Conservation (phyloP, 2,113 vertebrate genomes). For the Stegostoma tigrinum region DNA sequence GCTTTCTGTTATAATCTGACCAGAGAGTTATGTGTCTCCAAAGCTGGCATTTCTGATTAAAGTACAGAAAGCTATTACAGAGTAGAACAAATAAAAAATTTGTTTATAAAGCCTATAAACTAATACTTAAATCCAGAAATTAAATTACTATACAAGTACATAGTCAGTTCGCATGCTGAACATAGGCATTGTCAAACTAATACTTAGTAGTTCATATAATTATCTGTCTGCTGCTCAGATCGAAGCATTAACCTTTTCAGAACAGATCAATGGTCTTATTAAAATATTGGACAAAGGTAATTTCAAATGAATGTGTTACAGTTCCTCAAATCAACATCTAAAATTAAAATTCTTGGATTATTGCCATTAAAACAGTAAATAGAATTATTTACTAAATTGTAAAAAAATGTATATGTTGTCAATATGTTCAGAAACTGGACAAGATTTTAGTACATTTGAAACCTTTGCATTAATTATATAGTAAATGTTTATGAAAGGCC, state of each 20-base stretch:
- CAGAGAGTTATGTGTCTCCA: background rate
- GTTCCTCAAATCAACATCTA: background rate
- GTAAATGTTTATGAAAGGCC: slow-evolving; percentile 42
- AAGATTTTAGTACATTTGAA: background rate
- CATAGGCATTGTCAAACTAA: background rate
- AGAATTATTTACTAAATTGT: too few species aligned
- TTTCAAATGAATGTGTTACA: background rate
- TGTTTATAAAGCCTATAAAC: background rate
- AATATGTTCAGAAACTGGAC: background rate
- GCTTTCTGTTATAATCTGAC: background rate
- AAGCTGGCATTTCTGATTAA: background rate
- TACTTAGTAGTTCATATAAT: background rate
- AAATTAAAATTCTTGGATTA: background rate
- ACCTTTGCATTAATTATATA: slow-evolving; percentile 34
- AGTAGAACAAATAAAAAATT: background rate
- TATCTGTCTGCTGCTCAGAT: background rate
- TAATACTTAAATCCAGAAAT: background rate
- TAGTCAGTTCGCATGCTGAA: background rate
- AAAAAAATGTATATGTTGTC: too few species aligned
- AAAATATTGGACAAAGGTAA: background rate
- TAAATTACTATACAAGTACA: background rate
- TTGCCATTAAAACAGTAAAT: background rate
- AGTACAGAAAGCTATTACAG: background rate
- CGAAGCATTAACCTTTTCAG: background rate
- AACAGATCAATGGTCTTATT: background rate